These are phyloP conservation scores for Sciaenops ocellatus DNA, from an alignment of 2,797 vertebrate species.

Conservation along the genomic window DNA sequence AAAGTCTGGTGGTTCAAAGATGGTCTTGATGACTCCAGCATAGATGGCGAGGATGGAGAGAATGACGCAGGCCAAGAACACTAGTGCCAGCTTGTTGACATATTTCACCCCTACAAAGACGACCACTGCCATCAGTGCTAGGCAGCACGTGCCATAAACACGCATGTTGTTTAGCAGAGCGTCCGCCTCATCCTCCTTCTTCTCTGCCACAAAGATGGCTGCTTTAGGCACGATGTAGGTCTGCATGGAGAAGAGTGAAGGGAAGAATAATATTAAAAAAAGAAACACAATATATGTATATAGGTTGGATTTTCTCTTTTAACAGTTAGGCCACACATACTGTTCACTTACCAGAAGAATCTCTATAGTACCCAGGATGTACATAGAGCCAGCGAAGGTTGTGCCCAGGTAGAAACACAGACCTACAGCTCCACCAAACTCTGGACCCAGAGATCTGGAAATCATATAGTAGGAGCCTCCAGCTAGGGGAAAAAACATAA, in stretches of 20 bases:
- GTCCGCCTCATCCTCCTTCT: constrained; percentile 79
- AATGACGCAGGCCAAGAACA: constrained; percentile 96
- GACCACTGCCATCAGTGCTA: constrained; percentile 91
- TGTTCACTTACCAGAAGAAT: constrained; percentile 91
- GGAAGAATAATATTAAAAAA: neutral
- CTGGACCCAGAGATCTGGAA: constrained; percentile 94
- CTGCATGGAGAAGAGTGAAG: constrained; percentile 74
- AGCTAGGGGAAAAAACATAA: constrained; percentile 78
- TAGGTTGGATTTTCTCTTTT: neutral
- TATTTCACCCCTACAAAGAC: constrained; percentile 98
- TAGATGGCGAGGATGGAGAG: constrained; percentile 97
- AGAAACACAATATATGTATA: too few species aligned
- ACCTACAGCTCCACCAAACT: constrained; percentile 97
- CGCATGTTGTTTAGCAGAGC: constrained; percentile 96
- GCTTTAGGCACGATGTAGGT: constrained; percentile 94
- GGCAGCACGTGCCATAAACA: constrained; percentile 93
- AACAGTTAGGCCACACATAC: neutral
- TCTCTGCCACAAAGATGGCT: constrained; percentile 89
- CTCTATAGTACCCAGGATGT: constrained; percentile 97
- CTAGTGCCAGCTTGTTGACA: constrained; percentile 96
- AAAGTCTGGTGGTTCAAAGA: constrained; percentile 92
- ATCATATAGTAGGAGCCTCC: constrained; percentile 99
- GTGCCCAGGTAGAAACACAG: constrained; percentile 97
- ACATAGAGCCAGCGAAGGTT: constrained; percentile 98
- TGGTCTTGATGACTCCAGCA: constrained; percentile 95